phyloP scores from a whole-genome alignment of 2,797 vertebrate genomes.

The Poecilia picta region DNA sequence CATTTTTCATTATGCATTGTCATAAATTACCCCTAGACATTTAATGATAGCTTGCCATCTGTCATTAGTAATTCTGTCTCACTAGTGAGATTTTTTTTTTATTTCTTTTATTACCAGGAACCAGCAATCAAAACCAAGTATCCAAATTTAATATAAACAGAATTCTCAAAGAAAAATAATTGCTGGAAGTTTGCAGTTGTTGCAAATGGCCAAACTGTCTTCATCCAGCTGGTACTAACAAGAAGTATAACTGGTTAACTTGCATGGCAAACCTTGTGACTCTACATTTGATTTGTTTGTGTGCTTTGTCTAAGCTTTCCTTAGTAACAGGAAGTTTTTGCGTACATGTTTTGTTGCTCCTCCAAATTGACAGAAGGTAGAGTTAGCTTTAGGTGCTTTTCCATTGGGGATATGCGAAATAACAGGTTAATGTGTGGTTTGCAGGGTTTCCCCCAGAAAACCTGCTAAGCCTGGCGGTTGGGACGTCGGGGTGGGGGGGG shows the following conservation, averaged over 20 bases:
- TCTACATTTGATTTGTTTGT: not conserved
- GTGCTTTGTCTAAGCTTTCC: not conserved
- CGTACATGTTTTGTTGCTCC: not conserved
- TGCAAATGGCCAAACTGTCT: not conserved
- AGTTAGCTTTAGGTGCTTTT: not conserved
- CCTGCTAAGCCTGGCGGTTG: no score
- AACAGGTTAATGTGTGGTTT: no score
- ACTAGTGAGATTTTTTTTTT: not conserved
- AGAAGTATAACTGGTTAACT: not conserved
- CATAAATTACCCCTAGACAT: not conserved
- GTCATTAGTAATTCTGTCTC: not conserved
- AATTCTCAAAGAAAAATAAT: not conserved
- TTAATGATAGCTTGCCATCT: not conserved
- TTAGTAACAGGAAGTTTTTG: not conserved
- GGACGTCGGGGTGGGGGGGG: no score
- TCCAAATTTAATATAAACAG: not conserved
- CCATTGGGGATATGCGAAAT: no score
- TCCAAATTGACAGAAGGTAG: not conserved
- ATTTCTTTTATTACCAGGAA: not conserved
- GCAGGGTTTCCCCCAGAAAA: no score
- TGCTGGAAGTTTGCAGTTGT: not conserved
- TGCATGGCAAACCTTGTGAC: not conserved
- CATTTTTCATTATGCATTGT: not conserved
- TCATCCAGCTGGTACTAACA: not conserved
- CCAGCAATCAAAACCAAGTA: not conserved